Evolutionary conservation across 2,888 invertebrate genomes (phyloP), one percentile per base, ranked within the genome.

Genomic region (Drosophila anomalipes): DNA sequence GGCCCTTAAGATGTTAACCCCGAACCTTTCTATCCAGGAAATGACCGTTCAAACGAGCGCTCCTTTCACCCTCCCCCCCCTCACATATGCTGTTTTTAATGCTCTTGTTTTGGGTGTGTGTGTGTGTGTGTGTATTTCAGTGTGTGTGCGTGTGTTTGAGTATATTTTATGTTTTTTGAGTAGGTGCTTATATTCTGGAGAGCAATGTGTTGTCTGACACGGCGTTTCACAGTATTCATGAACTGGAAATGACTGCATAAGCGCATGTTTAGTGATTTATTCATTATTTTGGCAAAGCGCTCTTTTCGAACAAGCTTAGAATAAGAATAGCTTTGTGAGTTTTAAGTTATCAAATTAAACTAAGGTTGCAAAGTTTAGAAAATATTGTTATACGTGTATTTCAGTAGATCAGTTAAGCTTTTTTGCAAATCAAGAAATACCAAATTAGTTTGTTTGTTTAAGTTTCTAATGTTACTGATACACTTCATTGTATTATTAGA

Each of bases 21-120:
- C 69, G 39, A 74, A 79, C 80, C 80, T 79, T 81, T 77, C 73
- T 49, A 68, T 32, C 53, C 66, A 61, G 87, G 79, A 86, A 86
- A 89, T 86, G 82, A 83, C 82, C 90, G 68, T 85, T 70, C 65
- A 63, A 69, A 74, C 56, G 68, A 52, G 58, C 72, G 63, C 35
- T 61, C 56, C 69, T 69, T 64, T 33, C 16, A 14, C 28, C 28
- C 28, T 4, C n/a, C 9, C 16, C 9, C 16, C 44, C 47, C 65
- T 22, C 10, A 22, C 47, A 32, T 70, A 79, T 66, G 66, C 65
- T 63, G 68, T 35, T 57, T 54, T 52, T 51, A 70, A 59, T 75
- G 73, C 62, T 54, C 37, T 56, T 51, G 10, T 14, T 26, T 19
- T 47, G 37, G 32, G 39, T 30, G 53, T 60, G 30, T 57, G 28